Evolutionary conservation across 2,797 vertebrate genomes (phyloP), one percentile per base, ranked within the genome.

Genomic region (Enteromius mattozi): DNA sequence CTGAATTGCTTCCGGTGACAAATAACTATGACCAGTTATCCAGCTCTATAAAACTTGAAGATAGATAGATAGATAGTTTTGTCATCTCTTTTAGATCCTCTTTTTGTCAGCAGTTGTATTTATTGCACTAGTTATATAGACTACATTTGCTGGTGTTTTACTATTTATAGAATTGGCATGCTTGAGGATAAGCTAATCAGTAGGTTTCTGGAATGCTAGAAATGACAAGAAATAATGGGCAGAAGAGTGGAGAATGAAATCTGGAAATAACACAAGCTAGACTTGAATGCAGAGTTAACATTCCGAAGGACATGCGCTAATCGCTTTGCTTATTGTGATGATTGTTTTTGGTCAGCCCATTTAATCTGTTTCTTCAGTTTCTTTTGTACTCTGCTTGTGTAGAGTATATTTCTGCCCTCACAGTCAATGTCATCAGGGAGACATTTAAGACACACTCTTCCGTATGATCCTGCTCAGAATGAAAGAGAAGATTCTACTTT

Each of bases 401-500:
- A 72, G 70, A 72, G 45, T 49, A 9, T 72, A 27, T 72, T 72
- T 72, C 7, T 47, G 14, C 30, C 47, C 47, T 75, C 19, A 54
- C 49, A 54, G 47, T 75, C 30, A 54, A 8, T 54, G 30, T 75
- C 49, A 54, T 33, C 51, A 51, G 30, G 49, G 30, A 75, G 49
- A 56, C 1, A 0, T 56, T 75, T 66, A 75, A 65, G 33, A 33
- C 45, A 77, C 13, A 83, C 49, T 66, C 45, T 54, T 19, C 66
- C 75, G 30, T 69, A 69, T 80, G 37, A 82, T 21, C 63, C 83
- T 71, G 66, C 77, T 19, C 33, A 19, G 76, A 79, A 40, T 47
- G 19, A 86, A 87, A 80, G 35, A 72, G 33, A 83, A 61, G 71
- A 74, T 63, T 35, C 69, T 65, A 54, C 69, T 65, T 65, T 75